Base-by-base conservation (phyloP, 37 sponge, comb jelly and placozoan species). In the Aphrocallistes beatrix region DNA sequence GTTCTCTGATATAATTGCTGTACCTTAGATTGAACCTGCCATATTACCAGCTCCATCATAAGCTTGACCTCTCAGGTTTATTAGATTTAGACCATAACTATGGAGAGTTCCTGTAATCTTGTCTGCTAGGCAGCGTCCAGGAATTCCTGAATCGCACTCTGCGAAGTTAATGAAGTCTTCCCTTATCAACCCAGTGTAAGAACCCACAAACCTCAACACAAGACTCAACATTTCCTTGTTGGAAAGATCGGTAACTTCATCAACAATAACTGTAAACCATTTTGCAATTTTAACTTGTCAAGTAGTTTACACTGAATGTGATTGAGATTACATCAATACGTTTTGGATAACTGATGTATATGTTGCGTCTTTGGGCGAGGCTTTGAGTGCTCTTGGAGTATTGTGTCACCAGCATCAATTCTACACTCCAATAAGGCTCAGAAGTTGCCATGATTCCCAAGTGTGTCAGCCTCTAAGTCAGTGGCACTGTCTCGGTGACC, bases 41-140 rank as follows among this genome's bases (percentile, higher is more conserved):
- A 89, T 91, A 47, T 88, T 93, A 28, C 87, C 87, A 81, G 90
- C 93, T 23, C 93, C 91, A 87, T 90, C 91, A 51, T 93, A 93
- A 0, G 89, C 88, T 51, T 93, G 93, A 8, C 90, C 93, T 82
- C 91, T 85, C 36, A 90, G 34, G 37, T 85, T 88, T 39, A 38
- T 86, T 23, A 69, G 88, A 38, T 93, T 82, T 38, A 91, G 48
- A 37, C 89, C 89, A 84, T 81, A 85, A 30, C 50, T 49, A 38
- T 25, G 37, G 19, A 87, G 38, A n/a, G 50, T 37, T 28, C 40
- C 40, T 8, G 83, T 84, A 13, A 90, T 88, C 82, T 88, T 90
- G 60, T 82, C 85, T 37, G 91, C 88, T 30, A 93, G 75, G 30
- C 83, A 89, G 85, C 60, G 48, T 32, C 91, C 91, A 51, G 88